Evolutionary conservation across 2,797 vertebrate genomes (phyloP), one percentile per base, ranked within the genome.

Genomic region (Austrolebias charrua): DNA sequence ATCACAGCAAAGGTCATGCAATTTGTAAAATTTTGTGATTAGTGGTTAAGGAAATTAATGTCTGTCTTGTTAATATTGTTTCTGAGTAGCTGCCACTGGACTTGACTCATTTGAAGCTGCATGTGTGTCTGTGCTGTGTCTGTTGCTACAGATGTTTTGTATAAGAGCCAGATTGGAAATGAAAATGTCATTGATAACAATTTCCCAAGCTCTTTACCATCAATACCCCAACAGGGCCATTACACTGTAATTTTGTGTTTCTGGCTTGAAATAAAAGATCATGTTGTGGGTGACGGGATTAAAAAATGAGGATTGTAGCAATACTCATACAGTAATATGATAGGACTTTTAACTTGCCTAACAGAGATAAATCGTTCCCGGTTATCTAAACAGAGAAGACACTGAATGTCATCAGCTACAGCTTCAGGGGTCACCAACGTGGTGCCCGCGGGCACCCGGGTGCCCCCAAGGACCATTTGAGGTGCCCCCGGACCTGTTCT

Each of bases 131-230:
- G 13, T 58, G 15, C 14, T 44, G 42, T 44, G 13, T 59, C 3
- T 20, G 56, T 59, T 33, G 13, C 20, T 35, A 46, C 16, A 57
- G 65, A 24, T 50, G 47, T 35, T 28, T 49, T 29, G 4, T 15
- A 18, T 42, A 35, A 61, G 63, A 60, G 44, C n/a, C 47, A 68
- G 51, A 59, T 7, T 45, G 49, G 50, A 60, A 53, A 66, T 54
- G 74, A 78, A 66, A 73, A 61, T 65, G 79, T 81, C 53, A 6
- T 65, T 66, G 73, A 55, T 43, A 74, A 66, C 61, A 66, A 29
- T 70, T 50, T 63, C 60, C 42, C 56, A 64, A n/a, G 55, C 20
- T 60, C n/a, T 56, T 73, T 54, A 57, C 43, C 47, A 20, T 61
- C 43, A 68, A 67, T 20, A 5, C 52, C 56, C 28, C 33, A 9